A percentile compares a stretch with the other conserved stretches of the same genome.
These are phyloP conservation scores for Orthosia gothica DNA, from an alignment of 2,888 invertebrate species.

Conservation along the genomic window DNA sequence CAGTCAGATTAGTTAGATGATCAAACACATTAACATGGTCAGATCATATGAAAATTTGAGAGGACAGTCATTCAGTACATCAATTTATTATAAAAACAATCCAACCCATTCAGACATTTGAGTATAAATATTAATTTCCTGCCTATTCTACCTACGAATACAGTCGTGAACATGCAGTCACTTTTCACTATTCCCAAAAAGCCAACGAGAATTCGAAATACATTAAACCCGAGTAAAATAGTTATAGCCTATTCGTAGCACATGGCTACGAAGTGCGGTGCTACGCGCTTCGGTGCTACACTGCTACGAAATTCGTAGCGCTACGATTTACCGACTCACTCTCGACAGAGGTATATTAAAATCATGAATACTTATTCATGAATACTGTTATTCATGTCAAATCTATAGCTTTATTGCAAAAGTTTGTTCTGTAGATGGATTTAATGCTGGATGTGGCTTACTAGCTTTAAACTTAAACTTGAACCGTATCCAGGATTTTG, in stretches of 20 bases:
- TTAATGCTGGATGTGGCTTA: conserved; percentile 48
- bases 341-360: conserved; percentile 62
- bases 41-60: no score
- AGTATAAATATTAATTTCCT: neutral
- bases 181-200: conserved; percentile 38
- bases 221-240: conserved; percentile 68
- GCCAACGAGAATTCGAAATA: conserved; percentile 64
- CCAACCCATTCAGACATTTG: neutral
- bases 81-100: neutral
- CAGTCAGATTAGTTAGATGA: no score
- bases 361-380: conserved; percentile 60
- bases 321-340: conserved; percentile 62
- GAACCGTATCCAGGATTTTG: conserved; percentile 45
- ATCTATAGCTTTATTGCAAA: conserved; percentile 63
- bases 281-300: conserved; percentile 45
- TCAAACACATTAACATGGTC: no score
- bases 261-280: conserved; percentile 72
- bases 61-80: no score
- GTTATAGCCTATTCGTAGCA: conserved; percentile 75
- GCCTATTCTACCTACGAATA: neutral
- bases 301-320: conserved; percentile 36
- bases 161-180: conserved; percentile 10
- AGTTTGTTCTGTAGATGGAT: conserved; percentile 49
- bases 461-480: conserved; percentile 51
- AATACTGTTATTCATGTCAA: conserved; percentile 57